Evolutionary conservation across 2,797 vertebrate species (phyloP), one percentile per base, ranked within the genome.

Genomic region (Rhynchotus rufescens): DNA sequence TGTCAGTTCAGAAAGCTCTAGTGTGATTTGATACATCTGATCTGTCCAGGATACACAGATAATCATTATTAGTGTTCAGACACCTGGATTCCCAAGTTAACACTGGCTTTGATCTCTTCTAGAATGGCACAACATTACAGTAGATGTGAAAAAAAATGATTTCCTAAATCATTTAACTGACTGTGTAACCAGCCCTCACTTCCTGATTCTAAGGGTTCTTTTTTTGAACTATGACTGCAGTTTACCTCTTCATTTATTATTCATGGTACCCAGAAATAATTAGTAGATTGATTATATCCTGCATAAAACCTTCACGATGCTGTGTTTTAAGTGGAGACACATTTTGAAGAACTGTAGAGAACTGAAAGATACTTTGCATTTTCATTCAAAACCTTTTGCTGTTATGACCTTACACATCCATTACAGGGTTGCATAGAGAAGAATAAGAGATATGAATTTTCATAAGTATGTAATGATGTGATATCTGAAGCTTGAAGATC

Each of bases 401-500:
- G 5, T 4, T 16, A 13, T 3, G 30, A 9, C 16, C n/a, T 1
- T 0, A 40, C 42, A 15, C 5, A 42, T 10, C 26, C 3, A 7
- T 14, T 72, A 23, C 0, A 36, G 25, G 45, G 45, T 10, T 40
- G 23, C 26, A 51, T 20, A 56, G 52, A 56, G 2, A 40, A 5
- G 2, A 36, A 7, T 0, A 59, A 1, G 13, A 68, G 36, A 26
- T 16, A 40, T 52, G 23, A 45, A 64, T 6, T 72, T 44, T 62
- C 4, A 44, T 3, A 6, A 62, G 17, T 22, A 52, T 25, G 28
- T 19, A 6, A 62, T 14, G 5, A 14, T 15, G 62, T 1, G 8
- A 34, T 30, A 74, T 13, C 71, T 61, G 30, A 22, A 11, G 30
- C 6, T 5, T 25, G 51, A 36, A 72, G n/a, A 76, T 51, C 23